A percentile compares a stretch with the other conserved stretches of the same genome.
Evolutionary conservation across 2,797 vertebrate genomes (phyloP).

Genomic region (Buphagus erythrorhynchus): DNA sequence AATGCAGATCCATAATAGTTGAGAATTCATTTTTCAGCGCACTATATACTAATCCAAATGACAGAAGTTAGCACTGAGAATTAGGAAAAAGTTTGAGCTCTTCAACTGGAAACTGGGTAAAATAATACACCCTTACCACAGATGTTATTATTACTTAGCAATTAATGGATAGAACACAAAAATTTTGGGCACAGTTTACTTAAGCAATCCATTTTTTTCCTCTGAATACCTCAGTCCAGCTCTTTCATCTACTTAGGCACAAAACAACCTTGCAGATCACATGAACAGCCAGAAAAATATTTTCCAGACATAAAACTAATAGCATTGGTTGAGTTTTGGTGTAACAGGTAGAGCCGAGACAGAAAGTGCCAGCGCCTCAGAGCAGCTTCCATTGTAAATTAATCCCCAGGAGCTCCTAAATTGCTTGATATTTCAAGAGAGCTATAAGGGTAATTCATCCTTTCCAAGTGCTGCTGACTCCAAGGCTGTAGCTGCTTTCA

Average conservation of each 20-base stretch:
- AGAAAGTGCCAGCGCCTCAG: neutral
- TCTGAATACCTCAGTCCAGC: neutral
- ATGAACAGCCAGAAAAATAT: conserved; percentile 4
- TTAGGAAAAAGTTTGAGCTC: neutral
- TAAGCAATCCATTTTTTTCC: neutral
- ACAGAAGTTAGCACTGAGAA: neutral
- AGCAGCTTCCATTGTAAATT: neutral
- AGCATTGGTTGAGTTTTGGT: neutral
- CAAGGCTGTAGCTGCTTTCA: neutral
- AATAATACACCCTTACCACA: conserved; percentile 1
- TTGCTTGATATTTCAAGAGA: neutral
- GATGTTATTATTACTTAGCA: conserved; percentile 49
- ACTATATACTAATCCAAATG: neutral
- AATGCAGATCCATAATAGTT: neutral
- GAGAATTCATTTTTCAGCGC: neutral
- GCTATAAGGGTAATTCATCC: neutral
- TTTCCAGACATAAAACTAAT: conserved; percentile 23
- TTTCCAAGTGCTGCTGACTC: neutral
- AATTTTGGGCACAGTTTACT: neutral
- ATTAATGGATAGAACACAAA: conserved; percentile 41
- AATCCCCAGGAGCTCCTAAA: neutral
- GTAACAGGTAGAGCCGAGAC: neutral
- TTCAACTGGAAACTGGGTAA: conserved; percentile 19
- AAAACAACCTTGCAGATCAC: neutral
- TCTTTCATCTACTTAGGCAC: neutral